Evolutionary conservation across 2,113 vertebrate genomes (phyloP), one percentile per base, ranked within the genome.

Genomic region (Lathamus discolor): DNA sequence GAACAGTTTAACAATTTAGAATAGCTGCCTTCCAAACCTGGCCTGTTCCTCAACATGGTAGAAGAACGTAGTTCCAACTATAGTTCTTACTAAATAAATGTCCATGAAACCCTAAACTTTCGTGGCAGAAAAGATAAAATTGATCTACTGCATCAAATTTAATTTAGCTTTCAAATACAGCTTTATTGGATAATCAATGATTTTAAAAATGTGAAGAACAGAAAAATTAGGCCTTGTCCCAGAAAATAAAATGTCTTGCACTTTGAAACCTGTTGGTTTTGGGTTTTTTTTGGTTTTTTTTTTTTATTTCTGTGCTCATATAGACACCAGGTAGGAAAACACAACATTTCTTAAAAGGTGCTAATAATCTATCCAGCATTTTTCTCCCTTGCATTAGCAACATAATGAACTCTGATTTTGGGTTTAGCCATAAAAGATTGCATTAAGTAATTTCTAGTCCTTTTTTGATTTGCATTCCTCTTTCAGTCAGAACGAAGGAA

Each of bases 11-110:
- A 22, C 13, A 3, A 37, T 43, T 64, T 8, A 17, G 15, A 27
- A 27, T 2, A 57, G 23, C 29, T 92, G 61, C 70, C 35, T 39
- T 69, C 41, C 39, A 31, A 49, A 11, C 35, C 11, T 39, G 66
- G 1, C n/a, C 27, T 69, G 7, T 48, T 37, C 44, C 18, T 51
- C 83, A 29, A 2, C 0, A 4, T 48, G 29, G 0, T 23, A 13
- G 24, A 73, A 22, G 29, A 73, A 41, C 17, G 18, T 7, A 55
- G 11, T 17, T 90, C 51, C 55, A 52, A 0, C 20, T 66, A 0
- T 5, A 44, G 9, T 6, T 49, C 31, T 39, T 62, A 2, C 49
- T 61, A 6, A 23, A 16, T 37, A 68, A 85, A 51, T 61, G 17
- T 6, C 48, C 13, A 8, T 20, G 24, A 80, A 43, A 46, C 9